These are phyloP conservation scores for Priocnemis perturbator DNA, from an alignment of 2,888 invertebrate species.

Conservation along the genomic window DNA sequence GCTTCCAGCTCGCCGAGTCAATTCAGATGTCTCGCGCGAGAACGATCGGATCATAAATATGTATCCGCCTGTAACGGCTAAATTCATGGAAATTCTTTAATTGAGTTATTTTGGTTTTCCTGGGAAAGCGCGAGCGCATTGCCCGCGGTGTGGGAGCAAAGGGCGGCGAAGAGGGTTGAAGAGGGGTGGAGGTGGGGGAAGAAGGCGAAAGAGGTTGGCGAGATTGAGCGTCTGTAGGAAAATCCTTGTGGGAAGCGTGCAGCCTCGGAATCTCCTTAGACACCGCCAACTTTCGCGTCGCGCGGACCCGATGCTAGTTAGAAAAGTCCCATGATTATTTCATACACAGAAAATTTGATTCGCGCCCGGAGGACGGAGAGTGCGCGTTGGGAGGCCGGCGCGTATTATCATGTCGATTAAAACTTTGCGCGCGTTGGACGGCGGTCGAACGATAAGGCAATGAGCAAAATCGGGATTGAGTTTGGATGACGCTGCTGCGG, in stretches of 20 bases:
- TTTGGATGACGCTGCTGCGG: too few species aligned
- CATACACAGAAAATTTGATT: background rate
- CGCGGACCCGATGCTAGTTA: background rate
- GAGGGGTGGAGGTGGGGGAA: conserved; percentile 24
- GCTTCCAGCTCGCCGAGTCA: conserved; percentile 26
- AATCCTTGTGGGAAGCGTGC: conserved; percentile 72
- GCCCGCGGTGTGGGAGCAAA: background rate
- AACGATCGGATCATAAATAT: conserved; percentile 73
- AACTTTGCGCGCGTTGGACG: conserved; percentile 5
- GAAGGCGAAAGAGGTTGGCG: conserved; percentile 10
- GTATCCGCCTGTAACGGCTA: conserved; percentile 66
- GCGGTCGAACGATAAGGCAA: conserved; percentile 26
- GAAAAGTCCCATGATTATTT: conserved; percentile 6
- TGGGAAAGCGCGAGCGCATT: conserved; percentile 2
- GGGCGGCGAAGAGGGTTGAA: background rate
- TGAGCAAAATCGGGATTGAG: too few species aligned
- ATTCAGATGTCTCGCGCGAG: conserved; percentile 60
- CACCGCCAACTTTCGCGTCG: conserved; percentile 24
- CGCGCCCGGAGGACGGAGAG: too few species aligned
- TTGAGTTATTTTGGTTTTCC: conserved; percentile 73
- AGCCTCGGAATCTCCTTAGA: conserved; percentile 67
- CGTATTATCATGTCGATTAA: too few species aligned
- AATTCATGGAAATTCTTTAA: conserved; percentile 75
- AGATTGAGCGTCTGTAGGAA: conserved; percentile 50
- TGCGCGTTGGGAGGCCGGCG: too few species aligned